Base-by-base conservation (phyloP, 2,113 vertebrate genomes). In the Scatophagus argus region DNA sequence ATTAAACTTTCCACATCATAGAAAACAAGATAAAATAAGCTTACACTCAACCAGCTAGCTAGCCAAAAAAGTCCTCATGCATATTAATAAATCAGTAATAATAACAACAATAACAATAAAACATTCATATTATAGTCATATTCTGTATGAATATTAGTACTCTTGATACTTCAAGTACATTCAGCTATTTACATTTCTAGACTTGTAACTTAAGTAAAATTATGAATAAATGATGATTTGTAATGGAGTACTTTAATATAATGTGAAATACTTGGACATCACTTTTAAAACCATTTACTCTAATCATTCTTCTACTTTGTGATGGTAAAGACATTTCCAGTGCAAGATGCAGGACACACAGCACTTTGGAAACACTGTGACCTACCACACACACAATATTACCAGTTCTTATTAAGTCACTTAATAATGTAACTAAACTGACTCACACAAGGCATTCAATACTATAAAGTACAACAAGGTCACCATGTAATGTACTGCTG, bases 391-490 rank as follows among this genome's bases (percentile, higher is more conserved):
- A 29, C 44, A 27, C 44, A 55, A 5, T 56, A 41, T 25, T 5
- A 49, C 8, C 4, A 19, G 9, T 56, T 29, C 2, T 0, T 46
- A 25, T 8, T 21, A 3, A 3, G n/a, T 10, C 13, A n/a, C 39
- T 13, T 49, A 16, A 58, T 7, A 5, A n/a, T 29, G 29, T 6
- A 49, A 14, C 32, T 55, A 46, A 46, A 29, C 12, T 36, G 2
- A 0, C 23, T 5, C 19, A 25, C 27, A 60, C 4, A 17, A 21
- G n/a, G 16, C 13, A 23, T 36, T 54, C 23, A 39, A 47, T 21
- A 27, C 17, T 13, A 29, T 44, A 21, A 61, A 55, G 36, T 29
- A 27, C 27, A 76, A 62, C 76, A 87, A 83, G 73, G 84, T 87
- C 72, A 80, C 46, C 23, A 27, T 61, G 41, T n/a, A 52, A 71